These are phyloP conservation scores for Sphaerophoria taeniata DNA, from an alignment of 2,888 invertebrate genomes.

Conservation along the genomic window DNA sequence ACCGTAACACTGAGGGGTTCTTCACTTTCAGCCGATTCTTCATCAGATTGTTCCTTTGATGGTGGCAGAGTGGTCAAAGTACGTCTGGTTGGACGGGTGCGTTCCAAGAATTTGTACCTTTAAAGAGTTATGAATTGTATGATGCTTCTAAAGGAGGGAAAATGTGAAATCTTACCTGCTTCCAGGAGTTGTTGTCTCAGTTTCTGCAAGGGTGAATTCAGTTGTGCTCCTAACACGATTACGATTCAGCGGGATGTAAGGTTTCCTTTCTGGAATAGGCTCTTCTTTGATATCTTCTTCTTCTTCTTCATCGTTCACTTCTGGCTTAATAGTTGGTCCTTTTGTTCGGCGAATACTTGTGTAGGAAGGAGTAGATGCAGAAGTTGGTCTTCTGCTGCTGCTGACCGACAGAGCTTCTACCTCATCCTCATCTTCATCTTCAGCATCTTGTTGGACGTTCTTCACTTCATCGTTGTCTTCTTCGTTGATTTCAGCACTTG, in stretches of 20 bases:
- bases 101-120: slow-evolving; percentile 81
- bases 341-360: slow-evolving; percentile 88
- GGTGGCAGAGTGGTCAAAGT: slow-evolving; percentile 67
- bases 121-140: background rate
- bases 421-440: slow-evolving; percentile 72
- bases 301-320: slow-evolving; percentile 54
- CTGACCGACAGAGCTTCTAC: slow-evolving; percentile 47
- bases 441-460: slow-evolving; percentile 75
- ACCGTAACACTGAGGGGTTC: slow-evolving; percentile 80
- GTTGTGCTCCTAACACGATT: slow-evolving; percentile 77
- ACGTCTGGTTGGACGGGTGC: slow-evolving; percentile 79
- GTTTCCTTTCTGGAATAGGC: slow-evolving; percentile 74
- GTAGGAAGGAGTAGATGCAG: slow-evolving; percentile 85
- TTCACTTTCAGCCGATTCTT: slow-evolving; percentile 76
- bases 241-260: slow-evolving; percentile 79
- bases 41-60: slow-evolving; percentile 68
- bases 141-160: background rate
- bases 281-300: slow-evolving; percentile 57
- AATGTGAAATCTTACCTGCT: slow-evolving; percentile 36
- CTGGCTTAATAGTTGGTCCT: slow-evolving; percentile 82
- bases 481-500: slow-evolving; percentile 79
- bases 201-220: slow-evolving; percentile 54
- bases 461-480: slow-evolving; percentile 74
- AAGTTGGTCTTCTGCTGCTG: slow-evolving; percentile 75
- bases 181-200: slow-evolving; percentile 51